Conservation (phyloP, 2,888 invertebrate species). For the Platycheirus rosarum region DNA sequence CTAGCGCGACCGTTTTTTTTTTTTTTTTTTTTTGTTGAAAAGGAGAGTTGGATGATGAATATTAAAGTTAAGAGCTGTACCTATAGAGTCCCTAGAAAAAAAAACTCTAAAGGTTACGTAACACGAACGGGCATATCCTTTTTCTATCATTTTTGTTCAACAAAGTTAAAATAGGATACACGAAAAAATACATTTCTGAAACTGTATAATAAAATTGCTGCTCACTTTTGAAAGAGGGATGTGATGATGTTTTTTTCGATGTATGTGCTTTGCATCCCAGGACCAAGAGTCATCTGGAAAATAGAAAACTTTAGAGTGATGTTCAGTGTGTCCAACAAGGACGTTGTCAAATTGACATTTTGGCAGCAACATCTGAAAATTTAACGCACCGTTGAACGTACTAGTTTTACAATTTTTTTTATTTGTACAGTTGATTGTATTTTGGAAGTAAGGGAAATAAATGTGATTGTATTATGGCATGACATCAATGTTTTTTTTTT, state of each 20-base stretch:
- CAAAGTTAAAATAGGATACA: slow-evolving; percentile 6
- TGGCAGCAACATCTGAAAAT: slow-evolving; percentile 53
- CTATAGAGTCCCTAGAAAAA: background rate
- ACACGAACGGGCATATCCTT: slow-evolving; percentile 50
- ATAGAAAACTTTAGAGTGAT: slow-evolving; percentile 20
- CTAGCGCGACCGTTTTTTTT: slow-evolving; percentile 7
- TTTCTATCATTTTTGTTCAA: slow-evolving; percentile 20
- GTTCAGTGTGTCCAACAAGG: slow-evolving; percentile 66
- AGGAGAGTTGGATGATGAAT: slow-evolving; percentile 56
- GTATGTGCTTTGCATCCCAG: slow-evolving; percentile 12
- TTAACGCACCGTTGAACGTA: slow-evolving; percentile 48
- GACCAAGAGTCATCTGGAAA: slow-evolving; percentile 43
- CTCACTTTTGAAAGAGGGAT: slow-evolving; percentile 14
- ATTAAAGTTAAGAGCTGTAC: slow-evolving; percentile 59
- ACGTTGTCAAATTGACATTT: slow-evolving; percentile 64
- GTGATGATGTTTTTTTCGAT: background rate
- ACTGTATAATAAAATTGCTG: slow-evolving; percentile 54
- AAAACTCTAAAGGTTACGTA: slow-evolving; percentile 58
- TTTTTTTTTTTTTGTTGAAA: background rate
- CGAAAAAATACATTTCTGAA: slow-evolving; percentile 35
- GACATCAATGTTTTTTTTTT: slow-evolving; percentile 9
- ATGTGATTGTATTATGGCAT: background rate
- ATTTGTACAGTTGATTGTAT: slow-evolving; percentile 25
- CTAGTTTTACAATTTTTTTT: slow-evolving; percentile 14
- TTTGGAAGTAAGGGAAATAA: slow-evolving; percentile 10